Percentiles rank a stretch among this genome's conserved stretches.
Conservation (phyloP, 92 coral and sea anemone genomes). For the Porites lobata region DNA sequence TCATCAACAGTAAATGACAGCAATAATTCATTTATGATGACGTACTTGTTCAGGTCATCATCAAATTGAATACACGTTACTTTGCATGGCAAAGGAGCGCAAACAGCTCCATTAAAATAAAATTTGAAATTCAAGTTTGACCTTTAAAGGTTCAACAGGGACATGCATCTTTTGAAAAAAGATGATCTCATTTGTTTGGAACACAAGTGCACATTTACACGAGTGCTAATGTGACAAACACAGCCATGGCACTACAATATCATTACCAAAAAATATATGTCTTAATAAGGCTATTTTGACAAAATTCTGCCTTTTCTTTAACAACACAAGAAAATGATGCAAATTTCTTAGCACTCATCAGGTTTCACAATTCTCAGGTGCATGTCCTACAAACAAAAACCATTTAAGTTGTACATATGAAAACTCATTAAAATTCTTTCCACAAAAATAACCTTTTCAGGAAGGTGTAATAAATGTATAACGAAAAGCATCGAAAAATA, state of each 20-base stretch:
- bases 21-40: background rate
- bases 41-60: background rate
- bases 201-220: background rate
- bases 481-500: too few species aligned
- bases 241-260: background rate
- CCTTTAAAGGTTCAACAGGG: background rate
- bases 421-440: background rate
- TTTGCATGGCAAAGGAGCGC: background rate
- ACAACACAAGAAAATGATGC: background rate
- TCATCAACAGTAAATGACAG: background rate
- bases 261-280: too few species aligned
- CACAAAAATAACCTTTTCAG: background rate
- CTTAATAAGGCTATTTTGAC: too few species aligned
- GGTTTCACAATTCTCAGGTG: too few species aligned
- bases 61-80: background rate
- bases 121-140: background rate
- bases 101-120: background rate
- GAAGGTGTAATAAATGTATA: background rate
- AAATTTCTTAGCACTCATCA: background rate
- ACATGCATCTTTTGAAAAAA: background rate
- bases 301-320: background rate
- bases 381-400: too few species aligned
- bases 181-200: background rate
- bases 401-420: background rate
- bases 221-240: background rate